Evolutionary conservation across 2,888 invertebrate species (phyloP).

Genomic region (Parnassius mnemosyne): DNA sequence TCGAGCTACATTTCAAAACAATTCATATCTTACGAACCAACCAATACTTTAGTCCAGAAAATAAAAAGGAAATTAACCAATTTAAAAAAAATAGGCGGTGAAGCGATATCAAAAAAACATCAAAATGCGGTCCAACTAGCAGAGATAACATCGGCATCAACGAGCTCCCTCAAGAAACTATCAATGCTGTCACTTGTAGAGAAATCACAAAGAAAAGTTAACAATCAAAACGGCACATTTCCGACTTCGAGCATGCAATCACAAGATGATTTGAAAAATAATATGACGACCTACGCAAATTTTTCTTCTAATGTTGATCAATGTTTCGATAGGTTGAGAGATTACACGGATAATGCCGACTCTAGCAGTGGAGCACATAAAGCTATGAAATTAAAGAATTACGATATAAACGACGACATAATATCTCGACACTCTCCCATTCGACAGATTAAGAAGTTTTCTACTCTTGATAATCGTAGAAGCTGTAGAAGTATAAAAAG

Average conservation of each 20-base stretch:
- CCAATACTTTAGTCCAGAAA: slow-evolving; percentile 73
- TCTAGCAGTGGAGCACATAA: slow-evolving; percentile 46
- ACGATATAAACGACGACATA: slow-evolving; percentile 66
- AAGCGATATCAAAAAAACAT: slow-evolving; percentile 71
- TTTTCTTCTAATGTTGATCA: slow-evolving; percentile 76
- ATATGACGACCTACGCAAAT: slow-evolving; percentile 66
- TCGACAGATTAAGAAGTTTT: slow-evolving; percentile 64
- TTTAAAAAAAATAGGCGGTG: slow-evolving; percentile 74
- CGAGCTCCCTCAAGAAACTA: slow-evolving; percentile 69
- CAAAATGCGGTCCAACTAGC: slow-evolving; percentile 73
- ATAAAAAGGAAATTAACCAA: slow-evolving; percentile 75
- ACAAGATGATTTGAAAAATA: slow-evolving; percentile 65
- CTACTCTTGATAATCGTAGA: slow-evolving; percentile 72
- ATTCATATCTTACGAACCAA: slow-evolving; percentile 73
- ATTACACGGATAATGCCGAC: slow-evolving; percentile 55
- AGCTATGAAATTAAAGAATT: slow-evolving; percentile 66
- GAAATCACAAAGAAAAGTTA: slow-evolving; percentile 67
- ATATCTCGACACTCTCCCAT: slow-evolving; percentile 56
- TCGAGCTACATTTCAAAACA: slow-evolving; percentile 76
- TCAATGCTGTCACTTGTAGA: slow-evolving; percentile 73
- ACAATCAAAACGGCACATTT: slow-evolving; percentile 72
- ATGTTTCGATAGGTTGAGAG: slow-evolving; percentile 71
- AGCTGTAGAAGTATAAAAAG: slow-evolving; percentile 71
- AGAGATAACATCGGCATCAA: slow-evolving; percentile 72
- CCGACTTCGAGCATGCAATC: slow-evolving; percentile 60